phyloP scores from a whole-genome alignment of 1,140 invertebrate genomes.

The Carposina sasakii region DNA sequence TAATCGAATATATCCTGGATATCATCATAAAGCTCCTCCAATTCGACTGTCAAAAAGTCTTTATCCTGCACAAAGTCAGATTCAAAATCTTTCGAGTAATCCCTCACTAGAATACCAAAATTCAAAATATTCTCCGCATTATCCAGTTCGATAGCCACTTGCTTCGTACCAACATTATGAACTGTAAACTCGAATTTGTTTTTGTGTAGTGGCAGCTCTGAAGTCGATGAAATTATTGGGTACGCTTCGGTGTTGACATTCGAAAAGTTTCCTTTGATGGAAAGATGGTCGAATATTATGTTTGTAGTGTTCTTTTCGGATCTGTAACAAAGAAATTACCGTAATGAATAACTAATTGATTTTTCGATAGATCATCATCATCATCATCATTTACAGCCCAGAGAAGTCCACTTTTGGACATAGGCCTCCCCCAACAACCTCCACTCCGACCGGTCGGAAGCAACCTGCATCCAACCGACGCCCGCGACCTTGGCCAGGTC shows the following conservation, averaged over 20 bases:
- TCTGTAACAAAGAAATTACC: constrained; percentile 34
- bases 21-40: constrained; percentile 30
- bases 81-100: constrained; percentile 38
- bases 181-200: constrained; percentile 23
- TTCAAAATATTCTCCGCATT: constrained; percentile 28
- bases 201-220: constrained; percentile 20
- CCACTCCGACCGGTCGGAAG: too few species aligned
- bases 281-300: constrained; percentile 40
- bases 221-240: constrained; percentile 37
- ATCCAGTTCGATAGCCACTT: constrained; percentile 27
- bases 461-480: too few species aligned
- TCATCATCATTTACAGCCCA: too few species aligned
- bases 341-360: too few species aligned
- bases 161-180: constrained; percentile 16
- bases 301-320: constrained; percentile 31
- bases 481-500: too few species aligned
- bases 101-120: constrained; percentile 49
- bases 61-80: constrained; percentile 2
- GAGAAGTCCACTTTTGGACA: too few species aligned
- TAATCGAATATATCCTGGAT: constrained; percentile 54
- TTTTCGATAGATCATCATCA: too few species aligned
- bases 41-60: too few species aligned
- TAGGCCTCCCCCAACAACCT: too few species aligned
- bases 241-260: constrained; percentile 33
- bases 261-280: constrained; percentile 41